A percentile compares a stretch with the other conserved stretches of the same genome.
These are phyloP conservation scores for Meleagris gallopavo DNA, from an alignment of 2,113 vertebrate species.

Conservation along the genomic window DNA sequence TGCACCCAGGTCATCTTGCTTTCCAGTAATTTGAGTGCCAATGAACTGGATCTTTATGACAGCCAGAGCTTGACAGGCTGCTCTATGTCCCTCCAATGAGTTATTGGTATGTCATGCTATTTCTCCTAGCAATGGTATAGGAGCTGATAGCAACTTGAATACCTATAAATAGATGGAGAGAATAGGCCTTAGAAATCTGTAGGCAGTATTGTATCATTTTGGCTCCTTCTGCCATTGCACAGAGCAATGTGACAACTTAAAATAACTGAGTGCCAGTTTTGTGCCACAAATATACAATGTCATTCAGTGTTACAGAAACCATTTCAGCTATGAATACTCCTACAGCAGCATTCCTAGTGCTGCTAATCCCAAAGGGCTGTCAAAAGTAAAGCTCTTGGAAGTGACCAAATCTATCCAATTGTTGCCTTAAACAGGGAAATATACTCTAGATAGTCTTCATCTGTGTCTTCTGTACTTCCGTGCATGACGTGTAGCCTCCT, in stretches of 20 bases:
- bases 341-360: neutral
- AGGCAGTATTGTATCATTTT: conserved; percentile 1
- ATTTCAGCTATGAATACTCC: neutral
- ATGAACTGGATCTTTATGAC: conserved; percentile 32
- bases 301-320: conserved; percentile 10
- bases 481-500: accelerated
- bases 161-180: conserved; percentile 47
- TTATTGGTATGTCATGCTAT: conserved; percentile 14
- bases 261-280: conserved; percentile 43
- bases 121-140: conserved; percentile 13
- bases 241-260: conserved; percentile 12
- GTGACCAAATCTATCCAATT: neutral
- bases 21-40: conserved; percentile 21
- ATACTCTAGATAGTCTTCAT: no score
- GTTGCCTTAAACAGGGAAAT: neutral
- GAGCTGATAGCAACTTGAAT: conserved; percentile 18
- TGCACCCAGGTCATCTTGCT: neutral
- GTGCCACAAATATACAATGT: conserved; percentile 9
- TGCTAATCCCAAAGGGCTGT: neutral
- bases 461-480: neutral
- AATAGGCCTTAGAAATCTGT: neutral
- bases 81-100: conserved; percentile 7
- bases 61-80: conserved; percentile 32
- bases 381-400: neutral
- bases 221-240: neutral